Percentiles rank a stretch among this genome's conserved stretches.
phyloP scores from a whole-genome alignment of 1,140 invertebrate species.

The Papilio machaon region DNA sequence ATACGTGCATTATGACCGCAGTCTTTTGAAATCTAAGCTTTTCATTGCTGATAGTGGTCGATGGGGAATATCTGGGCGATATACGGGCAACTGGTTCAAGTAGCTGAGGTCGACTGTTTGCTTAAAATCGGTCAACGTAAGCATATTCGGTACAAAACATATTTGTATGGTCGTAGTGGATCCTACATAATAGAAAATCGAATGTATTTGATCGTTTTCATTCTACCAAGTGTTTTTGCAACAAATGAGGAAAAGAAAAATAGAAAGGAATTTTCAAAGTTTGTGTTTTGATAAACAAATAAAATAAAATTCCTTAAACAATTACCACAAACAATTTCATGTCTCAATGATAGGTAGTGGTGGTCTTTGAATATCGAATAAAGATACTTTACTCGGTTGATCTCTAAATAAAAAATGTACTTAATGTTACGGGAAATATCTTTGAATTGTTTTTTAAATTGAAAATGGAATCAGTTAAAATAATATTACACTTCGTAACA shows the following conservation, averaged over 20 bases:
- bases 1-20: background rate
- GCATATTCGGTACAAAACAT: background rate
- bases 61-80: conserved; percentile 2
- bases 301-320: too few relatives aligned
- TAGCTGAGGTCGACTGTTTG: conserved; percentile 1
- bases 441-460: background rate
- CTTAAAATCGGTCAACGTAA: background rate
- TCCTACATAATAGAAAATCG: background rate
- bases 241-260: too few relatives aligned
- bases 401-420: too few relatives aligned
- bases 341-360: too few relatives aligned
- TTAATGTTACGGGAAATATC: background rate
- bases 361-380: too few relatives aligned
- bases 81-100: background rate
- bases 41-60: background rate
- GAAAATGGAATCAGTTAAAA: background rate
- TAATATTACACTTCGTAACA: background rate
- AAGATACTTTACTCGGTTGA: too few relatives aligned
- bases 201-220: too few relatives aligned
- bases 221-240: background rate
- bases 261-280: too few relatives aligned
- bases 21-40: conserved; percentile 3
- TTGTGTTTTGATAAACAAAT: too few relatives aligned
- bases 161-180: background rate
- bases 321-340: too few relatives aligned